phyloP scores from a whole-genome alignment of 2,797 vertebrate species.

The Cryptoblepharus egeriae region DNA sequence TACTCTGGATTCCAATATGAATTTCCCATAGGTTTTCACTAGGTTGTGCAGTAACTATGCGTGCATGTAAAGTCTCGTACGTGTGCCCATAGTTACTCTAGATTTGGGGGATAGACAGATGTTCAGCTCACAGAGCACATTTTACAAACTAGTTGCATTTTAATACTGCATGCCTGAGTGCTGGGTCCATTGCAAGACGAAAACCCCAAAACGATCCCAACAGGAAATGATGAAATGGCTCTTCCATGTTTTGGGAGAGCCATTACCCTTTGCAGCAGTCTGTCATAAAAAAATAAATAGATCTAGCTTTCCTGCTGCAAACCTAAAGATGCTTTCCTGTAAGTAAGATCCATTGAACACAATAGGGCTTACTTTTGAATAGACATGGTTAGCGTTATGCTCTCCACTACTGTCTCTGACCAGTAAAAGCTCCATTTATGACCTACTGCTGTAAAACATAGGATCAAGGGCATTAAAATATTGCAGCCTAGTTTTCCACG shows the following conservation, averaged over 20 bases:
- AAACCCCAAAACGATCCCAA: not conserved
- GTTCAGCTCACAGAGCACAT: not conserved
- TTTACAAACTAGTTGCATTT: not conserved
- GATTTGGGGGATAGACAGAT: no score
- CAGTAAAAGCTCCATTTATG: no score
- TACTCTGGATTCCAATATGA: no score
- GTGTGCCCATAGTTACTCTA: no score
- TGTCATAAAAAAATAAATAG: not conserved
- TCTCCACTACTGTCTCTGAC: no score
- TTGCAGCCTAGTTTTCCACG: not conserved
- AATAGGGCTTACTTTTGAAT: no score
- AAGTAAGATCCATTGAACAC: no score
- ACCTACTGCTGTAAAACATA: not conserved
- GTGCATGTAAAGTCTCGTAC: no score
- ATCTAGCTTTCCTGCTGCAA: not conserved
- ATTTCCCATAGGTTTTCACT: no score
- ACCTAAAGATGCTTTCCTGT: no score
- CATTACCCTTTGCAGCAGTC: not conserved
- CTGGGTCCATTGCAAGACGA: not conserved
- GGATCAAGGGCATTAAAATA: not conserved
- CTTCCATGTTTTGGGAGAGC: not conserved
- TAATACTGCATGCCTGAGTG: not conserved
- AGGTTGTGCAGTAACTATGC: no score
- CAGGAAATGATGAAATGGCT: not conserved
- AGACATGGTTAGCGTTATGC: no score